phyloP scores from a whole-genome alignment of 2,888 invertebrate genomes.

The Odontomyia ornata region DNA sequence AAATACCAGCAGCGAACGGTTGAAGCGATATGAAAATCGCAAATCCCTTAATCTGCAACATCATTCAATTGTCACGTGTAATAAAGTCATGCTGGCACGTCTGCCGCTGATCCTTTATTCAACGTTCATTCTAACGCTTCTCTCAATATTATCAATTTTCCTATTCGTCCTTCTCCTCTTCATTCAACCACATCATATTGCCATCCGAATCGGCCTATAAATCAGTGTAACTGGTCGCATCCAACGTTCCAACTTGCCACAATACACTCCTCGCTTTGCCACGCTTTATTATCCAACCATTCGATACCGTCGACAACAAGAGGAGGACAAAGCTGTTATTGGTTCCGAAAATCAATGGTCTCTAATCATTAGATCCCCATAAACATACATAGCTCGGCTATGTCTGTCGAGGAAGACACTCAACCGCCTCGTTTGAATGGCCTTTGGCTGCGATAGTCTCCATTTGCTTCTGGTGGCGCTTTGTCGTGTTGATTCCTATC shows the following conservation, averaged over 20 bases:
- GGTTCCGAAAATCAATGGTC: not conserved
- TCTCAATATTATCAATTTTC: not conserved
- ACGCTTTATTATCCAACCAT: not conserved
- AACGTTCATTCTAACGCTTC: not conserved
- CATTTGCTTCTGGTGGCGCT: too few species aligned
- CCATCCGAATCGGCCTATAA: not conserved
- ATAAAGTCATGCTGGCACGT: too few species aligned
- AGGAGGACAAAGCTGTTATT: not conserved
- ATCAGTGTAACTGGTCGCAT: not conserved
- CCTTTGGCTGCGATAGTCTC: too few species aligned
- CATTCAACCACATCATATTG: not conserved
- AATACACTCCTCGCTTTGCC: not conserved
- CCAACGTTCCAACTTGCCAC: not conserved
- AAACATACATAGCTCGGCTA: not conserved
- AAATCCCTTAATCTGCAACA: too few species aligned
- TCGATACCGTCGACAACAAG: not conserved
- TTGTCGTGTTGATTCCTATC: not conserved
- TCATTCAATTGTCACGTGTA: too few species aligned
- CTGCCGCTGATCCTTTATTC: too few species aligned
- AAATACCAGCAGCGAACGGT: too few species aligned
- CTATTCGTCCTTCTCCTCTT: not conserved
- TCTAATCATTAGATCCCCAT: conserved; percentile 5
- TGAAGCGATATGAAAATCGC: too few species aligned
- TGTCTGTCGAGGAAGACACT: not conserved
- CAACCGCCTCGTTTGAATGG: too few species aligned